A percentile compares a stretch with the other conserved stretches of the same genome.
These are phyloP conservation scores for Lacerta bilineata DNA, from an alignment of 2,797 vertebrate species.

Conservation along the genomic window DNA sequence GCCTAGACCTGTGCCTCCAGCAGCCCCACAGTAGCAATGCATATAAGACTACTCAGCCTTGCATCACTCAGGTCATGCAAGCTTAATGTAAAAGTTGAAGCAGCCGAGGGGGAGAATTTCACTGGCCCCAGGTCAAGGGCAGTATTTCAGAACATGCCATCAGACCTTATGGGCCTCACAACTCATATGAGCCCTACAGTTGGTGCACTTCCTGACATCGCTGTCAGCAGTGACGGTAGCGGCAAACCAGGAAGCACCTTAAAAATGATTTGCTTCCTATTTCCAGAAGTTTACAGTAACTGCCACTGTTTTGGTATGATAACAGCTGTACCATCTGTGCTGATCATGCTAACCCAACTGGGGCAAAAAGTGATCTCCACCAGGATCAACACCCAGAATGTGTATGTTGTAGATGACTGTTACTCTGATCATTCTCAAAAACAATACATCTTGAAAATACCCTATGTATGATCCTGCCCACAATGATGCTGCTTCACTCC, in stretches of 20 bases:
- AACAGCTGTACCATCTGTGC: background rate
- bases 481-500: background rate
- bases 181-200: background rate
- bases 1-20: background rate
- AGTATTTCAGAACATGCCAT: background rate
- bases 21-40: background rate
- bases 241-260: background rate
- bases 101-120: background rate
- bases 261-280: constrained; percentile 6
- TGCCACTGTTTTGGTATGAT: background rate
- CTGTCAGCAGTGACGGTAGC: background rate
- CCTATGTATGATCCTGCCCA: background rate
- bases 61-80: background rate
- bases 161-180: background rate
- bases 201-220: constrained; percentile 1
- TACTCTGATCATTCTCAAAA: constrained; percentile 1
- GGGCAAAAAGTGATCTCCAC: background rate
- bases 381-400: background rate
- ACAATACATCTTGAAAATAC: background rate
- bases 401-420: background rate
- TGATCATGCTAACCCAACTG: background rate
- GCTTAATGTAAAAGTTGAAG: background rate
- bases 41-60: background rate
- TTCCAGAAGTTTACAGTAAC: constrained; percentile 20
- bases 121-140: background rate